These are phyloP conservation scores for Cancer borealis DNA, from an alignment of 2,888 invertebrate genomes.

Conservation along the genomic window DNA sequence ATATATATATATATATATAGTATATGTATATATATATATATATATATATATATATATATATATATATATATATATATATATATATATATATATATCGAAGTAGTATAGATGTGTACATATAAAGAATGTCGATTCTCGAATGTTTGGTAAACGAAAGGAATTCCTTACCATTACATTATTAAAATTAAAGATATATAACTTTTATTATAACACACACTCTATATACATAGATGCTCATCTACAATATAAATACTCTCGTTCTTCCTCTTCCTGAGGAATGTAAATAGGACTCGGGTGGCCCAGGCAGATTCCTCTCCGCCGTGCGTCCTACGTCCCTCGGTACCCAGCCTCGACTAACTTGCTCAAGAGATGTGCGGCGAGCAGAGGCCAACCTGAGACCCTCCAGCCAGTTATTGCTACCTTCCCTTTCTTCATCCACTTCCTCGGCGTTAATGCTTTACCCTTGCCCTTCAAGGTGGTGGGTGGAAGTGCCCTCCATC, in stretches of 20 bases:
- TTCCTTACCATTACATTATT: conserved; percentile 8
- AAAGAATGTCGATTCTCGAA: background rate
- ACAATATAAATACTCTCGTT: background rate
- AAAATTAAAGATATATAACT: background rate
- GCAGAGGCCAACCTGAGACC: conserved; percentile 30
- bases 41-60: conserved; percentile 61
- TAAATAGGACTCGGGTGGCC: background rate
- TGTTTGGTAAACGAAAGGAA: conserved; percentile 23
- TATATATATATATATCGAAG: conserved; percentile 57
- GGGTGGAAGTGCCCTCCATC: background rate
- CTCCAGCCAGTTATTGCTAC: conserved; percentile 6
- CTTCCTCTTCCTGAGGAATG: background rate
- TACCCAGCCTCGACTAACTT: conserved; percentile 23
- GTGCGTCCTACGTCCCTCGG: conserved; percentile 11
- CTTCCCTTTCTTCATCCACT: conserved; percentile 29
- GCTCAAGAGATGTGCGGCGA: conserved; percentile 41
- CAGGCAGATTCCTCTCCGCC: background rate
- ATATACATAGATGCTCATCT: conserved; percentile 46
- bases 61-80: conserved; percentile 61
- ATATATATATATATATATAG: conserved; percentile 57
- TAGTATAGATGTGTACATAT: conserved; percentile 39
- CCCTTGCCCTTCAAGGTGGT: background rate
- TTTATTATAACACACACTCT: conserved; percentile 34
- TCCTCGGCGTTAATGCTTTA: conserved; percentile 14
- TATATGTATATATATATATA: conserved; percentile 49